Conservation (phyloP, 2,113 vertebrate species). For the Toxotes chatareus region DNA sequence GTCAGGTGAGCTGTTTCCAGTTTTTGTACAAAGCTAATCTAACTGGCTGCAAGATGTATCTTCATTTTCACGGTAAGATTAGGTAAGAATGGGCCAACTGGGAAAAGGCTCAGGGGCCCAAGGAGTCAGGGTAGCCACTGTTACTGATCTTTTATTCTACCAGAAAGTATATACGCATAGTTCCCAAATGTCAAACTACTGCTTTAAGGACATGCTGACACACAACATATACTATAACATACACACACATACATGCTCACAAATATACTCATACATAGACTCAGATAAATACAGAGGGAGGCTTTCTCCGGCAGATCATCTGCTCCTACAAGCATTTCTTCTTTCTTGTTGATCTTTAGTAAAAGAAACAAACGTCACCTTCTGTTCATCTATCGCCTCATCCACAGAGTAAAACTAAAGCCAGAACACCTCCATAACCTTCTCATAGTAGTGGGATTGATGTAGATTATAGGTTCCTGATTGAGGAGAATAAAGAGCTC, state of each 20-base stretch:
- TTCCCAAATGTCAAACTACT: background rate
- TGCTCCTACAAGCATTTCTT: background rate
- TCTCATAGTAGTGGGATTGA: conserved; percentile 20
- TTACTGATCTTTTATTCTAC: background rate
- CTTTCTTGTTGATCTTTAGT: background rate
- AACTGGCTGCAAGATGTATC: no score
- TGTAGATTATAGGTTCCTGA: conserved; percentile 62
- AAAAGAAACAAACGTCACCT: conserved; percentile 1
- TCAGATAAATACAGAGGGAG: background rate
- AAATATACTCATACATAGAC: background rate
- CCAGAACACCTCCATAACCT: conserved; percentile 31
- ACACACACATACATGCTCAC: background rate
- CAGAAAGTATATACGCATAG: background rate
- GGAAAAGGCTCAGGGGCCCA: no score
- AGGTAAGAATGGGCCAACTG: no score
- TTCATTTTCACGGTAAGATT: no score
- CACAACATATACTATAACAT: background rate
- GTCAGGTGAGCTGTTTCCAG: background rate
- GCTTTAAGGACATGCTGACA: background rate
- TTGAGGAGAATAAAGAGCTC: conserved; percentile 54
- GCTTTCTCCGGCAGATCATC: background rate
- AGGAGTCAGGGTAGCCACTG: no score
- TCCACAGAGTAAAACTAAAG: conserved; percentile 15
- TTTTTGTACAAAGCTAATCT: background rate
- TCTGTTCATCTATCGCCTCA: background rate